phyloP scores from a whole-genome alignment of 2,888 invertebrate genomes.

The Criorhina ranunculi region DNA sequence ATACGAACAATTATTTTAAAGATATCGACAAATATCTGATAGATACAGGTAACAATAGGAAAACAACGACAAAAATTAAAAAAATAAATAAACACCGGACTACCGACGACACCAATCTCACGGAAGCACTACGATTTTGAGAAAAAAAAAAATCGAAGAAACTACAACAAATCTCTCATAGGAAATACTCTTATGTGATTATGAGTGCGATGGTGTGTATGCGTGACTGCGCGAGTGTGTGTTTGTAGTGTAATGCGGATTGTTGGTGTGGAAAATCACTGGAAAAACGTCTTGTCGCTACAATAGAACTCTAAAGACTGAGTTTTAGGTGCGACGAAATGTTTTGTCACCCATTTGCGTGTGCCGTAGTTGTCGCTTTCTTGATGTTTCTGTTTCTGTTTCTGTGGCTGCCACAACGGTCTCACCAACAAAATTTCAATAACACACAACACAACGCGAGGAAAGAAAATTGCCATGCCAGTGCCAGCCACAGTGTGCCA shows the following conservation, averaged over 20 bases:
- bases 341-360: conserved; percentile 58
- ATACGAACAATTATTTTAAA: conserved; percentile 4
- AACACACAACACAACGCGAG: conserved; percentile 3
- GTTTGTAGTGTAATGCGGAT: conserved; percentile 37
- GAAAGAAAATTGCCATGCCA: conserved; percentile 15
- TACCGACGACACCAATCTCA: conserved; percentile 48
- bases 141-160: conserved; percentile 60
- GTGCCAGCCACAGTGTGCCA: no score
- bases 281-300: conserved; percentile 81
- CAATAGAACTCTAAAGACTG: conserved; percentile 82
- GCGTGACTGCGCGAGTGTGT: conserved; percentile 3
- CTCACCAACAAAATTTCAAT: conserved; percentile 19
- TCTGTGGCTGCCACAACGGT: conserved; percentile 33
- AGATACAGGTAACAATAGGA: background rate
- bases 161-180: conserved; percentile 32
- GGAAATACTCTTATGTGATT: conserved; percentile 11
- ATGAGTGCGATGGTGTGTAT: background rate
- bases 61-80: background rate
- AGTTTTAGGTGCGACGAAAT: conserved; percentile 63
- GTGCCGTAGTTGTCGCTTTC: conserved; percentile 26
- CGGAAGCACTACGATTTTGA: conserved; percentile 62
- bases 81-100: conserved; percentile 44
- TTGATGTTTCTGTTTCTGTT: conserved; percentile 22
- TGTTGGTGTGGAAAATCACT: conserved; percentile 57
- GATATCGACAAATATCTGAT: conserved; percentile 26